Evolutionary conservation across 2,113 vertebrate genomes (phyloP).

Genomic region (Donacobius atricapilla): DNA sequence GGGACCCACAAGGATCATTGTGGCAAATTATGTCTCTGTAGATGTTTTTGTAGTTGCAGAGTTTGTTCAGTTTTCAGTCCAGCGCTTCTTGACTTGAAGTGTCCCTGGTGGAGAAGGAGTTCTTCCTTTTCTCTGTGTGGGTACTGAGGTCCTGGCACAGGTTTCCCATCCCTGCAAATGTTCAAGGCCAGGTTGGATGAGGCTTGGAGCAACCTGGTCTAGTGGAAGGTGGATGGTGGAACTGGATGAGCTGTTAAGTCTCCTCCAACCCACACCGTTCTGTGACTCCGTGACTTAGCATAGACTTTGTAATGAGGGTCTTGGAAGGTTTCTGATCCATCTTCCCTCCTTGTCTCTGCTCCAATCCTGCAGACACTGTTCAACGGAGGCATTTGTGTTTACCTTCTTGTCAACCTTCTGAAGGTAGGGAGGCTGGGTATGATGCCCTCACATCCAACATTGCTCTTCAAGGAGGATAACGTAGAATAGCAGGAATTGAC

Average conservation of each 20-base stretch:
- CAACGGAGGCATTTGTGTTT: rapidly evolving
- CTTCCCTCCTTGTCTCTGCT: neutral
- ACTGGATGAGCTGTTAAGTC: neutral
- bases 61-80: neutral
- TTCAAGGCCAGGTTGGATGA: neutral
- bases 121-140: neutral
- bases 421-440: neutral
- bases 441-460: neutral
- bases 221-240: neutral
- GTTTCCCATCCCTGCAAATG: neutral
- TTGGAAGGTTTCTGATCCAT: neutral
- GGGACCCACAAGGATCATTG: neutral
- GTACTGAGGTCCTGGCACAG: neutral
- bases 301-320: neutral
- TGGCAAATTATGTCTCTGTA: neutral
- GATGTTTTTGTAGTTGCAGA: neutral
- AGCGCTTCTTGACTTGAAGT: neutral
- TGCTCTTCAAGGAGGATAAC: too few relatives aligned
- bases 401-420: neutral
- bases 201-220: neutral
- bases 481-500: neutral
- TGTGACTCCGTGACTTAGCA: neutral
- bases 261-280: neutral
- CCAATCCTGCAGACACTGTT: neutral
- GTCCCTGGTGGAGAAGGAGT: rapidly evolving